phyloP scores from a whole-genome alignment of 2,113 vertebrate genomes.

The Drymodes brunneopygia region DNA sequence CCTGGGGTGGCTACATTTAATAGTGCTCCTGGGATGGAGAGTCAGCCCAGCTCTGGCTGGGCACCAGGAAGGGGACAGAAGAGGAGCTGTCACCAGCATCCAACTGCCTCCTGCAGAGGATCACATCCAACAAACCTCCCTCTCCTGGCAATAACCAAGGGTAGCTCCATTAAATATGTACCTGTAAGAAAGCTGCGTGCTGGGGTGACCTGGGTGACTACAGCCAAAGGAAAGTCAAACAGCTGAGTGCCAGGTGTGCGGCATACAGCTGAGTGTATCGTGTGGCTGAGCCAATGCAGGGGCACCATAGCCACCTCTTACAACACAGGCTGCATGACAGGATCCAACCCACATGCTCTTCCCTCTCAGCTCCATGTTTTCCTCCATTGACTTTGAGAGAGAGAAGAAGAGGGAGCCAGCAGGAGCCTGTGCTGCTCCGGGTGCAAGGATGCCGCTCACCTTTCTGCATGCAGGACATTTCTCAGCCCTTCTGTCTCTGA shows the following conservation, averaged over 20 bases:
- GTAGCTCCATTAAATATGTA: background rate
- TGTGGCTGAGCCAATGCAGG: background rate
- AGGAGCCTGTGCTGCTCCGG: accelerated
- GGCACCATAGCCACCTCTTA: background rate
- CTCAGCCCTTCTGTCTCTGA: background rate
- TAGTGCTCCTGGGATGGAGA: background rate
- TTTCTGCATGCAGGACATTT: background rate
- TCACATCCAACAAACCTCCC: background rate
- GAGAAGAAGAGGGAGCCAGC: accelerated
- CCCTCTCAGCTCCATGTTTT: background rate
- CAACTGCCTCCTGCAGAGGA: background rate
- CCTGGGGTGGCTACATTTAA: accelerated
- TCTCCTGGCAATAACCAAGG: background rate
- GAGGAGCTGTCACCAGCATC: background rate
- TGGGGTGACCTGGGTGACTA: background rate
- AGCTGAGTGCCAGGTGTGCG: background rate
- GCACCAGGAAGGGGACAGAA: background rate
- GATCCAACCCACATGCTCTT: background rate
- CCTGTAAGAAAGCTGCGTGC: background rate
- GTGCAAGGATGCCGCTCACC: accelerated
- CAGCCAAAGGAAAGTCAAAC: background rate
- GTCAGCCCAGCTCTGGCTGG: background rate
- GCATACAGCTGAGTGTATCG: background rate
- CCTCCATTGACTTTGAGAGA: background rate
- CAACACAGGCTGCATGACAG: background rate